Evolutionary conservation across 2,888 invertebrate species (phyloP), one percentile per base, ranked within the genome.

Genomic region (Megastigmus dorsalis): DNA sequence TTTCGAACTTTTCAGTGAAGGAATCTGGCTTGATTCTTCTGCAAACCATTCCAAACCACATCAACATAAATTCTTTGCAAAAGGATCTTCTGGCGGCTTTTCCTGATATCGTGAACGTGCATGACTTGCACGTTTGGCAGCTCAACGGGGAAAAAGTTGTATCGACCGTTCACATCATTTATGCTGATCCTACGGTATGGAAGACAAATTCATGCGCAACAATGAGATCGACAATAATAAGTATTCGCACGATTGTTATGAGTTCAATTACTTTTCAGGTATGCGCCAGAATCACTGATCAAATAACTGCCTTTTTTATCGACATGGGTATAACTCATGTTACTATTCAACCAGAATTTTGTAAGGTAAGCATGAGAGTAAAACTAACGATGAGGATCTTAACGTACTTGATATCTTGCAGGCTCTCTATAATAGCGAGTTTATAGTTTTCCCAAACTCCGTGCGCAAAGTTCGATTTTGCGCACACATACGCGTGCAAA

Each of bases 81-180:
- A 89, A 90, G 38, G 92, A 93, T 77, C 85, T 96, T 45, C 85
- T 92, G 0, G 88, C 89, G 68, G 91, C 91, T 77, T 94, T 94
- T 84, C 93, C 93, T 0, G 92, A 92, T 75, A 92, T 95, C 69
- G 89, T 92, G 0, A 93, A 92, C 82, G 93, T 96, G 20, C 97
- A 97, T 84, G 96, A 97, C 88, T 90, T 97, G 48, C 97, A 97
- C 84, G 93, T 97, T 23, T 97, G 97, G 96, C 95, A 95, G 81
- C 89, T 97, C 76, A 94, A 95, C 3, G 91, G 94, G 0, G 92
- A 92, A 80, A 93, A 93, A 86, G 92, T 94, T 41, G 94, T 96
- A 59, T 95, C 95, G 23, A 96, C 97, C 0, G 95, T 94, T 2
- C 97, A 97, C 83, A 92, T 97, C 7, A 93, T 93, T 80, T 93